Evolutionary conservation across 1,140 invertebrate genomes (phyloP).

Genomic region (Solenopsis fugax): DNA sequence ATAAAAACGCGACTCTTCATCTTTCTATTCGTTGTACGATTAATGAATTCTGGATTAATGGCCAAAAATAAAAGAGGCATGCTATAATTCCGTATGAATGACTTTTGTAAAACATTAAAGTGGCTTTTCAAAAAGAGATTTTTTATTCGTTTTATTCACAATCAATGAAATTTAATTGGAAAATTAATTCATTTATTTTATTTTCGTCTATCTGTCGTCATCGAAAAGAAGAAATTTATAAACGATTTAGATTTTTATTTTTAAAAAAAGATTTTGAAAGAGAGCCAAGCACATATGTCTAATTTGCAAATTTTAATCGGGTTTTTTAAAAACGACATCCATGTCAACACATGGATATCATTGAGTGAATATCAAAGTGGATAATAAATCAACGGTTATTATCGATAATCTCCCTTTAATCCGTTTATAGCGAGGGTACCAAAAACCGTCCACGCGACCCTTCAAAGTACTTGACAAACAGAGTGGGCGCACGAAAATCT

Average conservation of each 20-base stretch:
- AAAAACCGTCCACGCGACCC: conserved; percentile 1
- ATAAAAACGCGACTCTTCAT: not conserved
- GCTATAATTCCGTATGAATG: not conserved
- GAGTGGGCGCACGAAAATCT: conserved; percentile 21
- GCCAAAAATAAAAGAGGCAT: not conserved
- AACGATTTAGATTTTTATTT: not conserved
- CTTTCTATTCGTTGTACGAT: not conserved
- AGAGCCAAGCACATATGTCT: not conserved
- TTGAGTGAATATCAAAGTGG: not conserved
- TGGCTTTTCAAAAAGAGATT: not conserved
- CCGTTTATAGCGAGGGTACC: conserved; percentile 12
- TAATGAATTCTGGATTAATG: not conserved
- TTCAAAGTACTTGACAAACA: conserved; percentile 32
- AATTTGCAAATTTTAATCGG: not conserved
- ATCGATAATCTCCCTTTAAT: conserved; percentile 6
- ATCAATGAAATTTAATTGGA: not conserved
- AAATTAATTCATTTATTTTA: not conserved
- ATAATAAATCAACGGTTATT: conserved; percentile 26
- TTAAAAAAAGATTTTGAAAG: not conserved
- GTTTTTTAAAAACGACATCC: not conserved
- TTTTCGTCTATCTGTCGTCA: not conserved
- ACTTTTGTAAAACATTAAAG: not conserved
- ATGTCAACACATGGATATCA: too few species aligned
- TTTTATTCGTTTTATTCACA: not conserved
- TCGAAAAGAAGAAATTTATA: not conserved